Base-by-base conservation (phyloP, 2,797 vertebrate species). In the Pyrocephalus nanus region DNA sequence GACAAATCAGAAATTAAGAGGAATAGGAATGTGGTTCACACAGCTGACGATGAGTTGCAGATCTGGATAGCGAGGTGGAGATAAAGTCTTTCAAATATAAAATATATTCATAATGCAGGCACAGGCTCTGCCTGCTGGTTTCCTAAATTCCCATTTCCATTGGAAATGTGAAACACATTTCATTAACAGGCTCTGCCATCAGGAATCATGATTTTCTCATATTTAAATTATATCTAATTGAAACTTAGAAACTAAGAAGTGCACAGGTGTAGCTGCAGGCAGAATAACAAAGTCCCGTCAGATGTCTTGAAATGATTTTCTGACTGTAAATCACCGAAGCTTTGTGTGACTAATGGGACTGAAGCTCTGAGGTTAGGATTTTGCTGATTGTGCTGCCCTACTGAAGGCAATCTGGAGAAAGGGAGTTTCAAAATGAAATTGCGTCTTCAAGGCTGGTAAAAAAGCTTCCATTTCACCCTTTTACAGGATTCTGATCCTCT, bases 201-300 rank as follows among this genome's bases (percentile, higher is more conserved):
- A 92, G 53, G 60, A 95, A 95, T 82, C 77, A 86, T 67, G 66
- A 87, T 90, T 95, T 96, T 97, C 88, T 94, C 86, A 71, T 90
- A 95, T 95, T 96, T 90, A 93, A 96, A 95, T 95, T 51, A 42
- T 86, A 85, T 92, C 50, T 96, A 96, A 96, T 91, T 94, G 91
- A 92, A 96, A 90, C 67, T 73, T 93, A 36, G 91, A 96, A 91
- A 93, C 88, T 95, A 94, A 95, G 87, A 84, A 92, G 30, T 51
- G 73, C 74, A 95, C 91, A 95, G 80, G 93, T 96, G 67, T 95
- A 95, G 86, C 93, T 96, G 83, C 29, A 96, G 94, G 94, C 90
- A 96, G 80, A 93, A 90, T 88, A 92, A 78, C 79, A 88, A 96
- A 84, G 71, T 88, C 51, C 42, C 5, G 6, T 96, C 77, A 93